phyloP scores from a whole-genome alignment of 2,113 vertebrate species.

The Leucopternis melanops region DNA sequence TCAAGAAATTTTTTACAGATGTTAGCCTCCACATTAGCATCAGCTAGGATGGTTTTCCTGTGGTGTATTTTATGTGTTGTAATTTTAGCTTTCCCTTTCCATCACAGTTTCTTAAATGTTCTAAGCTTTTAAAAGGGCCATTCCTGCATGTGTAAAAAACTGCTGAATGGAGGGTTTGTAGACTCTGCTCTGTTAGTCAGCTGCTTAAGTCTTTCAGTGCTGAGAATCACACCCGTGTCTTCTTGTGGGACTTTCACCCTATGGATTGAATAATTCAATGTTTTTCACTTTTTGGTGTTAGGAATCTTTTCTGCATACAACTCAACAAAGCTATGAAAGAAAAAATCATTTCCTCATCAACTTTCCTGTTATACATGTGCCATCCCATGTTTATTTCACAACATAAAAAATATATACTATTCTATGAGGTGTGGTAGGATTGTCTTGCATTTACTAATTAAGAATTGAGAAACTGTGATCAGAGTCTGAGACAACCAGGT shows the following conservation, averaged over 20 bases:
- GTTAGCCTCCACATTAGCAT: neutral
- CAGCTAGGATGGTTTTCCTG: neutral
- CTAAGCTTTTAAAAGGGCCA: neutral
- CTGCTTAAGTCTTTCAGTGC: neutral
- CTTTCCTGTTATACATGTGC: neutral
- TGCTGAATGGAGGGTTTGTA: neutral
- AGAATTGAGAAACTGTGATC: neutral
- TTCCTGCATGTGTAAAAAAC: neutral
- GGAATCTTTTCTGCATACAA: neutral
- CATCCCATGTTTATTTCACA: neutral
- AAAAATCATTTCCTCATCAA: neutral
- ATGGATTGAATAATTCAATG: neutral
- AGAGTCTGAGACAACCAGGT: neutral
- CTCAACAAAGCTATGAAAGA: neutral
- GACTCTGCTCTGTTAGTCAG: neutral
- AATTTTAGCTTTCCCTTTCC: neutral
- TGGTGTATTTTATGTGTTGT: neutral
- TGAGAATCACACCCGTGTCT: neutral
- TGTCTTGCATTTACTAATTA: neutral
- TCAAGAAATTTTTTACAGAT: neutral
- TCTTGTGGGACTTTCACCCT: neutral
- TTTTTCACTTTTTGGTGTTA: neutral
- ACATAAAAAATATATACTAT: neutral
- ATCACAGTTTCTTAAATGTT: neutral
- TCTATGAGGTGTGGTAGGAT: neutral